Conservation (phyloP, 2,797 vertebrate species). For the Syndactyla subalaris region DNA sequence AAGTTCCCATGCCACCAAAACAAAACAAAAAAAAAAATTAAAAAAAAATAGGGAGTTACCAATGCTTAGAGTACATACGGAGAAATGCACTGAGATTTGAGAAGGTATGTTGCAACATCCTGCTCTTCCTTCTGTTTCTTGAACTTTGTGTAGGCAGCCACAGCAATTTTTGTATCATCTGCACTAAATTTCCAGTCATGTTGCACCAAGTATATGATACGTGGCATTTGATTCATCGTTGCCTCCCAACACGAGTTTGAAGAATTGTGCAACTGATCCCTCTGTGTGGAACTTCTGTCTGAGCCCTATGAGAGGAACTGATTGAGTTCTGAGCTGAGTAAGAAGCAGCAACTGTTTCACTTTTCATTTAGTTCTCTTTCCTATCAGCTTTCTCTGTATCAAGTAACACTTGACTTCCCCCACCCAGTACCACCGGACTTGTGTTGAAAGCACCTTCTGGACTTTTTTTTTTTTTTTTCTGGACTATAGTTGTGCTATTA, state of each 20-base stretch:
- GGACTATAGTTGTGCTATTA: background rate
- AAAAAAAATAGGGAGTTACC: background rate
- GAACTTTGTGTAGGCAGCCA: background rate
- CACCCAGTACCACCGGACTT: background rate
- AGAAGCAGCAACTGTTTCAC: background rate
- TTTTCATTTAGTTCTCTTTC: slow-evolving; percentile 1
- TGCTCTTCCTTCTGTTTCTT: background rate
- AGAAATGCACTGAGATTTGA: background rate
- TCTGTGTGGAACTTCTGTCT: background rate
- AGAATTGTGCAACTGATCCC: background rate
- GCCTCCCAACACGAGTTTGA: background rate
- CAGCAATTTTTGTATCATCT: background rate
- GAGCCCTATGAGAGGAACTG: background rate
- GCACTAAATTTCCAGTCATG: background rate
- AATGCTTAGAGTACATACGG: background rate
- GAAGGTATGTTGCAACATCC: background rate
- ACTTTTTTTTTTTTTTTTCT: background rate
- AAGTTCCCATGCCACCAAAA: background rate
- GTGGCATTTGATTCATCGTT: background rate
- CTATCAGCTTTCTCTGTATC: background rate
- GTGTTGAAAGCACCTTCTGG: background rate
- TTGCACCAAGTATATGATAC: background rate
- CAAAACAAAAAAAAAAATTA: background rate
- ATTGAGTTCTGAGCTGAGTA: background rate
- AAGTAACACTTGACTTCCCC: background rate